These are phyloP conservation scores for Thumatha senex DNA, from an alignment of 2,888 invertebrate genomes.

Conservation along the genomic window DNA sequence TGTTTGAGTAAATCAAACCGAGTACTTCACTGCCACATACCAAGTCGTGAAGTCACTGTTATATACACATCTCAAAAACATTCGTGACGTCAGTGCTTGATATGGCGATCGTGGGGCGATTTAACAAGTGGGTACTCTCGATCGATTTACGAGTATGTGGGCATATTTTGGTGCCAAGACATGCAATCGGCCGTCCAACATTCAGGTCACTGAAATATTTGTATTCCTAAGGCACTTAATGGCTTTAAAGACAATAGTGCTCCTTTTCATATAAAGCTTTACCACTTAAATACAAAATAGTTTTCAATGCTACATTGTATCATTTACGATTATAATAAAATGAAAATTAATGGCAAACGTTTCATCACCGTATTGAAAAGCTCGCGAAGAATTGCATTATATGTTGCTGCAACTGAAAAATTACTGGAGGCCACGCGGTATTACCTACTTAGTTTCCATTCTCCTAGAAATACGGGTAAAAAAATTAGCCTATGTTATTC, in stretches of 20 bases:
- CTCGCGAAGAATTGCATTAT: too few species aligned
- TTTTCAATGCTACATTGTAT: not conserved
- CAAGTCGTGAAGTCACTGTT: not conserved
- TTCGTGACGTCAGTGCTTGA: not conserved
- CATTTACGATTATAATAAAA: not conserved
- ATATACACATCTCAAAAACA: slow-evolving; percentile 5
- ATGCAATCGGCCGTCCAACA: not conserved
- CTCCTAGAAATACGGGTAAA: too few species aligned
- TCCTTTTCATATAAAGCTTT: too few species aligned
- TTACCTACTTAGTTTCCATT: too few species aligned
- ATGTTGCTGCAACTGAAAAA: too few species aligned
- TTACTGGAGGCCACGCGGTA: too few species aligned
- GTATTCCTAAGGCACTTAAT: not conserved
- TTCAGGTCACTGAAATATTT: not conserved
- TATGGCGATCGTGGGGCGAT: not conserved
- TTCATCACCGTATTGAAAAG: not conserved
- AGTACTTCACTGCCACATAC: not conserved
- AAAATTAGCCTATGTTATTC: too few species aligned
- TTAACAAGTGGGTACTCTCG: not conserved
- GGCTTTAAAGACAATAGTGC: too few species aligned
- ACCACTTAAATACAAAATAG: not conserved
- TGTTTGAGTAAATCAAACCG: not conserved
- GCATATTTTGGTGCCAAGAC: not conserved
- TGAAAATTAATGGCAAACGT: not conserved
- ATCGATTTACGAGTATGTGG: not conserved